phyloP scores from a whole-genome alignment of 2,888 invertebrate species.

The Leistus spinibarbis region DNA sequence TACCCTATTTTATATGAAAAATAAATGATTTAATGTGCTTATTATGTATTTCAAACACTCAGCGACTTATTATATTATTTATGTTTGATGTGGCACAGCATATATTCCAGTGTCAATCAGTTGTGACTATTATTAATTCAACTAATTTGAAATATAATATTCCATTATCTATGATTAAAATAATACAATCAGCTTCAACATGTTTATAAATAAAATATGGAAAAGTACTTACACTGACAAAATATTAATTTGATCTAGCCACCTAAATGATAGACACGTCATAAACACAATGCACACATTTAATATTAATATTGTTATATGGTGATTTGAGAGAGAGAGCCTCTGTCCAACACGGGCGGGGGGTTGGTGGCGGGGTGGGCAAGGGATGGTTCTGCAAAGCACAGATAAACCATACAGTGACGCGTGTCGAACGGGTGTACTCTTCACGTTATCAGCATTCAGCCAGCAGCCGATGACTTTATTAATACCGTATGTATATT shows the following conservation, averaged over 20 bases:
- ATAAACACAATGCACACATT: constrained; percentile 9
- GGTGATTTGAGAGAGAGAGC: neutral
- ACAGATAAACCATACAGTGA: constrained; percentile 49
- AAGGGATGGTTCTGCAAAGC: constrained; percentile 49
- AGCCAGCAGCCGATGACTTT: constrained; percentile 54
- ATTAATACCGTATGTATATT: constrained; percentile 51
- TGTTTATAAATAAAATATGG: neutral
- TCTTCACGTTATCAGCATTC: constrained; percentile 52
- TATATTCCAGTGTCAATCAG: neutral
- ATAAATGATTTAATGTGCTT: no score
- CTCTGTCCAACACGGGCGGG: neutral
- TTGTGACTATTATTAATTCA: neutral
- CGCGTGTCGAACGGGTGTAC: constrained; percentile 54
- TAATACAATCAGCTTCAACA: neutral
- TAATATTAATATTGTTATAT: neutral
- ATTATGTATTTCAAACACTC: no score
- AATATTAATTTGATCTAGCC: neutral
- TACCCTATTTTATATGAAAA: no score
- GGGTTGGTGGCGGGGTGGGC: neutral
- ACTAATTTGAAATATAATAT: neutral
- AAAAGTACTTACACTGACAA: neutral
- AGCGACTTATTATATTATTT: neutral
- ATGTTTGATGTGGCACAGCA: neutral
- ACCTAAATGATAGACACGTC: constrained; percentile 3
- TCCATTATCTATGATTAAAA: neutral